Evolutionary conservation across 2,888 invertebrate species (phyloP).

Genomic region (Acanthosoma haemorrhoidale): DNA sequence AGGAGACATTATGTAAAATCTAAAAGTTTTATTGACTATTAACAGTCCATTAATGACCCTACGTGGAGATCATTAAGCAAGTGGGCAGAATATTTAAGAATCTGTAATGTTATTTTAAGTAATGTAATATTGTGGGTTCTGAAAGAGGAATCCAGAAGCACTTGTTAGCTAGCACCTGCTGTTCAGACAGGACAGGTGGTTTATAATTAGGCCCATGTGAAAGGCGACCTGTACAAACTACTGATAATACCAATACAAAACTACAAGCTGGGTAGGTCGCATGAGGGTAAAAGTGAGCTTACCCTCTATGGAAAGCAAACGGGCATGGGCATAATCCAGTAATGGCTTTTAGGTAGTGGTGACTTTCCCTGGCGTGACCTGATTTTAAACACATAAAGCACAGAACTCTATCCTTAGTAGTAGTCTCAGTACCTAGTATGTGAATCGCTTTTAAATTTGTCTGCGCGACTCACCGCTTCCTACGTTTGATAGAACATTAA

Average conservation of each 20-base stretch:
- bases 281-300: background rate
- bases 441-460: background rate
- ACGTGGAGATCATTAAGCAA: too few species aligned
- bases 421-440: background rate
- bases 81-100: too few species aligned
- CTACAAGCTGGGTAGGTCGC: background rate
- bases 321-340: background rate
- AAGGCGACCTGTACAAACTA: too few species aligned
- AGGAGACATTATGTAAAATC: too few species aligned
- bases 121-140: too few species aligned
- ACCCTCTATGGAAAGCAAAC: conserved; percentile 3
- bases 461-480: background rate
- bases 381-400: background rate
- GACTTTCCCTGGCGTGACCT: background rate
- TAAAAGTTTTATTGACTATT: too few species aligned
- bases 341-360: background rate
- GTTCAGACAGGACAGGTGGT: background rate
- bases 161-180: background rate
- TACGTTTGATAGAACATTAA: background rate
- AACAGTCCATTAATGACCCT: too few species aligned
- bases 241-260: too few species aligned
- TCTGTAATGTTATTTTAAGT: too few species aligned
- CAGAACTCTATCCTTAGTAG: too few species aligned
- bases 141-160: too few species aligned
- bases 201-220: background rate